Percentiles rank a stretch among this genome's conserved stretches.
Evolutionary conservation across 2,888 invertebrate species (phyloP).

Genomic region (Agriopis aurantiaria): DNA sequence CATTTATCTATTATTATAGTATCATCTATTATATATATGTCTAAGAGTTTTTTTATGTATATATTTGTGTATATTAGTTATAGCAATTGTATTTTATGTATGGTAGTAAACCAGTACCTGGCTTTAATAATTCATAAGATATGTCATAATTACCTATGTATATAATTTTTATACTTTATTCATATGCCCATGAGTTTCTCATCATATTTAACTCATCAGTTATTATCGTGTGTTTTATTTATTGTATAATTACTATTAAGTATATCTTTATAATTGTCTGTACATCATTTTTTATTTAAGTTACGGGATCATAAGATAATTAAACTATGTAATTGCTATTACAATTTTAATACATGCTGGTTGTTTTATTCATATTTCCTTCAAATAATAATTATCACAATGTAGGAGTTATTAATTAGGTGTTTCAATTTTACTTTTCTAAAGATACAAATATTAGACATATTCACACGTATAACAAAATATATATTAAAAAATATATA

Average conservation of each 20-base stretch:
- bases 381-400: neutral
- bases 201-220: conserved; percentile 23
- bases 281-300: conserved; percentile 40
- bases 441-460: too few species aligned
- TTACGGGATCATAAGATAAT: conserved; percentile 36
- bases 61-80: conserved; percentile 54
- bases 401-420: too few species aligned
- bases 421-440: too few species aligned
- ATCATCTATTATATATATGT: conserved; percentile 41
- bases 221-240: conserved; percentile 27
- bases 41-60: conserved; percentile 53
- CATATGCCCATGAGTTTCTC: conserved; percentile 21
- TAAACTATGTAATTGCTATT: conserved; percentile 46
- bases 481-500: too few species aligned
- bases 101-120: conserved; percentile 64
- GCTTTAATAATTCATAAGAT: conserved; percentile 78
- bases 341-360: conserved; percentile 55
- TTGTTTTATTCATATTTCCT: conserved; percentile 47
- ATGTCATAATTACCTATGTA: conserved; percentile 55
- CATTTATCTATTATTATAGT: conserved; percentile 46
- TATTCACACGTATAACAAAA: too few species aligned
- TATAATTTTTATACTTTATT: conserved; percentile 28
- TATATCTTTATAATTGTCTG: conserved; percentile 35
- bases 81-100: conserved; percentile 57
- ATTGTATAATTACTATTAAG: neutral